Evolutionary conservation across 2,888 invertebrate species (phyloP).

Genomic region (Catocala fraxini): DNA sequence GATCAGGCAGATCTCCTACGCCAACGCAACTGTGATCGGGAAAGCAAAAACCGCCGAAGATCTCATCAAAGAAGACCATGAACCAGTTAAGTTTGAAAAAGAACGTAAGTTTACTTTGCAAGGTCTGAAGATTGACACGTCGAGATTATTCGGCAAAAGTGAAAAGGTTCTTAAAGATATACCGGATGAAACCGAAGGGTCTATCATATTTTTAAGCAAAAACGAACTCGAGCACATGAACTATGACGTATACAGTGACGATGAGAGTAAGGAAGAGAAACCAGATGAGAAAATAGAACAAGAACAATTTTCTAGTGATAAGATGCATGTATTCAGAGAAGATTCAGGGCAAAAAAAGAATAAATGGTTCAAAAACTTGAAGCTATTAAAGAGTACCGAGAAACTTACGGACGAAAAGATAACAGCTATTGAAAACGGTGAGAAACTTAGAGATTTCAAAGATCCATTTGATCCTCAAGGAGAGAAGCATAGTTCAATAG

Average conservation of each 20-base stretch:
- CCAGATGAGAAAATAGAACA: conserved; percentile 74
- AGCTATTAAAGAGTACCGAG: conserved; percentile 82
- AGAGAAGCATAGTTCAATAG: conserved; percentile 90
- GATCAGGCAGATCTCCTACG: conserved; percentile 89
- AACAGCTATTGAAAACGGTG: conserved; percentile 73
- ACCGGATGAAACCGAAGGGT: conserved; percentile 89
- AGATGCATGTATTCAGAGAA: conserved; percentile 85
- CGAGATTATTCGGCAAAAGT: conserved; percentile 83
- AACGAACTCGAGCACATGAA: conserved; percentile 89
- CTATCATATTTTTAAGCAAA: conserved; percentile 90
- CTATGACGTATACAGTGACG: conserved; percentile 85
- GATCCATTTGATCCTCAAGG: conserved; percentile 88
- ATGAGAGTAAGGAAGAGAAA: conserved; percentile 83
- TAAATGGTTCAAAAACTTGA: conserved; percentile 90
- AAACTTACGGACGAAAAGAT: conserved; percentile 81
- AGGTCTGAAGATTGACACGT: conserved; percentile 83
- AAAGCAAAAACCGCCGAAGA: conserved; percentile 85
- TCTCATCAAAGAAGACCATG: conserved; percentile 85
- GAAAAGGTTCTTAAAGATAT: conserved; percentile 85
- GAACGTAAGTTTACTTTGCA: conserved; percentile 85
- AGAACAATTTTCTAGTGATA: conserved; percentile 79
- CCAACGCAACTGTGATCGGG: conserved; percentile 72
- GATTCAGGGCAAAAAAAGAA: conserved; percentile 85
- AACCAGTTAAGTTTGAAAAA: conserved; percentile 84
- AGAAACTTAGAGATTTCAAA: conserved; percentile 78